Evolutionary conservation across 2,888 invertebrate species (phyloP).

Genomic region (Osmoderma eremita): DNA sequence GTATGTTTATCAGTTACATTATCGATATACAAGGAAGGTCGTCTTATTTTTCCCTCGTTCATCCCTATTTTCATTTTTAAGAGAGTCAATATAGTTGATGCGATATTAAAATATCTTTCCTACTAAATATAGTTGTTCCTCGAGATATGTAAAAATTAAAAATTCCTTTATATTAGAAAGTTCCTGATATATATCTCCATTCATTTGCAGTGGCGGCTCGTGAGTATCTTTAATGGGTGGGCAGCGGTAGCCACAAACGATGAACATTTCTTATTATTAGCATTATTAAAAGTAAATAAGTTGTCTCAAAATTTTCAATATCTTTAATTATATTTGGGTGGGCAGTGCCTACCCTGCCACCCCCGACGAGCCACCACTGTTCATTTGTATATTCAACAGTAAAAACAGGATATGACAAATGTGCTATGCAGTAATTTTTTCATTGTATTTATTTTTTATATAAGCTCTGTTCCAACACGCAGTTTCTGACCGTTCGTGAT

Average conservation of each 20-base stretch:
- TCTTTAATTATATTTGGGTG: no score
- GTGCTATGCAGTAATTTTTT: neutral
- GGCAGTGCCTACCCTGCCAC: no score
- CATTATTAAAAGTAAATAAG: no score
- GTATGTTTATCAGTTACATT: conserved; percentile 17
- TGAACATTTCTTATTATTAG: no score
- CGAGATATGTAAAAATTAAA: conserved; percentile 47
- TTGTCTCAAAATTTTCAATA: no score
- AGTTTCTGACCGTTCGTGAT: no score
- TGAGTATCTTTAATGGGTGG: no score
- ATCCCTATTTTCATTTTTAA: conserved; percentile 4
- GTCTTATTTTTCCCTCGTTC: conserved; percentile 12
- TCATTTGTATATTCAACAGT: no score
- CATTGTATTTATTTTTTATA: neutral
- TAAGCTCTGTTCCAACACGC: no score
- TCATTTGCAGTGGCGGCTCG: no score
- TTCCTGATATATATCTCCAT: conserved; percentile 30
- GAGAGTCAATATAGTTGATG: conserved; percentile 8
- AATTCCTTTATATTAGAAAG: conserved; percentile 39
- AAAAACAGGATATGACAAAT: conserved; percentile 8
- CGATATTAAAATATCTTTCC: neutral
- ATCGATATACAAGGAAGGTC: conserved; percentile 39
- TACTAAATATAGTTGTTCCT: conserved; percentile 36
- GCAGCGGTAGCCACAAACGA: no score
- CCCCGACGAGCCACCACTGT: no score